Evolutionary conservation across 2,797 vertebrate genomes (phyloP), one percentile per base, ranked within the genome.

Genomic region (Anabacerthia variegaticeps): DNA sequence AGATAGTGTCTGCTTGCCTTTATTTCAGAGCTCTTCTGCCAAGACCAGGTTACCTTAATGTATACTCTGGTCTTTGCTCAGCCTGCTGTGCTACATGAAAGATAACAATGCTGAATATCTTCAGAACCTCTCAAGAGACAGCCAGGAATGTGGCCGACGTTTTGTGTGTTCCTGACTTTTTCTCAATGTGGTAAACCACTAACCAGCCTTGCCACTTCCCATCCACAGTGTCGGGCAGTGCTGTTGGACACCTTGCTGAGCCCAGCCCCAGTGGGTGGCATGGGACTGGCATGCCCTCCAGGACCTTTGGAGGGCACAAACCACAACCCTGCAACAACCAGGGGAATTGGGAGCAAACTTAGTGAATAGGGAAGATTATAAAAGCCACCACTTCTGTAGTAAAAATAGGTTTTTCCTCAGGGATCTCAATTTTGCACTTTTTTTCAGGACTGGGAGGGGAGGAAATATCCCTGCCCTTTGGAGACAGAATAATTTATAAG

Each of bases 191-290:
- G 34, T 89, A 21, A 76, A 88, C 67, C 2, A 3, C 34, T 88
- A 37, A n/a, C 26, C 41, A 49, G 12, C 17, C 65, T 89, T 77
- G 52, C 79, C 34, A 5, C 16, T 85, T 88, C 39, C 39, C 21
- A 39, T 79, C 20, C 2, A 0, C 24, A 44, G 66, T 7, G 3
- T 30, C 41, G 43, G 62, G 44, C 36, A 76, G 55, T 0, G 0
- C 14, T 78, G 58, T 77, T 0, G 0, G 18, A 37, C 27, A 58
- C 30, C 46, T 78, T 61, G 16, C 39, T 18, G 36, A 82, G 18
- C 75, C 55, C n/a, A 83, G 30, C 15, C 34, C 22, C 32, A 15
- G 28, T 0, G 0, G 58, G 24, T 34, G 8, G 15, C 6, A 1
- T 2, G 9, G n/a, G 19, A 10, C 75, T 73, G 67, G 26, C 55